phyloP scores from a whole-genome alignment of 1,140 invertebrate genomes.

The Ericerus pela region DNA sequence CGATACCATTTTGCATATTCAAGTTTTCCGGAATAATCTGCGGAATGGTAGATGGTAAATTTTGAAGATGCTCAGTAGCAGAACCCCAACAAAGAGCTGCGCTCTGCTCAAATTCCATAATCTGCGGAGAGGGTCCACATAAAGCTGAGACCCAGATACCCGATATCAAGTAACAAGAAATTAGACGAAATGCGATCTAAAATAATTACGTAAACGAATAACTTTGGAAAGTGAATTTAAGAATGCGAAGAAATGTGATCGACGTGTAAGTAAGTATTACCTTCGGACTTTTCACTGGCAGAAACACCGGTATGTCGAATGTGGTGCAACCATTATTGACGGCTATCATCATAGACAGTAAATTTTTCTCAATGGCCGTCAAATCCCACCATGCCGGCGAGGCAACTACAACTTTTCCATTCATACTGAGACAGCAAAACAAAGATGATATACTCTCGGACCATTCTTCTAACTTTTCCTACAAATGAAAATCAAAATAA shows the following conservation, averaged over 20 bases:
- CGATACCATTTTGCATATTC: constrained; percentile 43
- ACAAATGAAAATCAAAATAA: constrained; percentile 16
- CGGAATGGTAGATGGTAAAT: constrained; percentile 42
- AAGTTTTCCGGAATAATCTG: constrained; percentile 45
- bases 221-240: neutral
- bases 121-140: constrained; percentile 56
- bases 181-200: constrained; percentile 63
- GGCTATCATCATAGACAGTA: constrained; percentile 49
- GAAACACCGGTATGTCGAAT: constrained; percentile 61
- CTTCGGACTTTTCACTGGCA: constrained; percentile 66
- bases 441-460: constrained; percentile 56
- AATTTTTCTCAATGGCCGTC: constrained; percentile 51
- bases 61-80: constrained; percentile 46
- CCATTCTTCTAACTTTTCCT: constrained; percentile 59
- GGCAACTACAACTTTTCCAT: constrained; percentile 56
- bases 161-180: constrained; percentile 55
- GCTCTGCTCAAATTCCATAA: constrained; percentile 53
- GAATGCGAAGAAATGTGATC: neutral
- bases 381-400: constrained; percentile 65
- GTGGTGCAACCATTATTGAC: constrained; percentile 46
- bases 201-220: constrained; percentile 19
- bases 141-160: constrained; percentile 58
- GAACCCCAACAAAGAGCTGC: constrained; percentile 56
- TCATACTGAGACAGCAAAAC: constrained; percentile 61
- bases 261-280: constrained; percentile 35